phyloP scores from a whole-genome alignment of 2,113 vertebrate genomes.

The Psittacula cyanocephala region DNA sequence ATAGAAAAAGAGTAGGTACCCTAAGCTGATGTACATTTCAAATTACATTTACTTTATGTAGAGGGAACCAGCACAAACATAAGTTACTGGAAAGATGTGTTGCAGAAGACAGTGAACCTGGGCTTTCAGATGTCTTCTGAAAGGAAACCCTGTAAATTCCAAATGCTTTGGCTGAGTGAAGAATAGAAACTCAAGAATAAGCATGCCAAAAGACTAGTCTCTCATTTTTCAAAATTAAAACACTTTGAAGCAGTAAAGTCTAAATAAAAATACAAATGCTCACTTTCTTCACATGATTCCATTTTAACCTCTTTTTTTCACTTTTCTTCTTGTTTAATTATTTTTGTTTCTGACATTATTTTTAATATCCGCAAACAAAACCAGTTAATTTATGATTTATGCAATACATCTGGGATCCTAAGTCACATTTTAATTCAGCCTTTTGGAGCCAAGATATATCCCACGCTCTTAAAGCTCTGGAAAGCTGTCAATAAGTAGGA shows the following conservation, averaged over 20 bases:
- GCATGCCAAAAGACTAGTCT: background rate
- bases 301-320: background rate
- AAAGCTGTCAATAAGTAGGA: background rate
- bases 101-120: background rate
- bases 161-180: background rate
- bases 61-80: background rate
- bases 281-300: background rate
- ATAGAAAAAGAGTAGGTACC: background rate
- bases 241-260: background rate
- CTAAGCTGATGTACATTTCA: background rate
- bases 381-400: background rate
- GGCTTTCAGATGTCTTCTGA: background rate
- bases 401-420: background rate
- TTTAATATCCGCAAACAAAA: background rate
- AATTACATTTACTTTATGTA: background rate
- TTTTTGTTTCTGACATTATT: background rate
- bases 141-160: background rate
- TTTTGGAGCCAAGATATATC: background rate
- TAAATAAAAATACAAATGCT: background rate
- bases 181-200: background rate
- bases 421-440: background rate
- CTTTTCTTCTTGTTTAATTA: background rate
- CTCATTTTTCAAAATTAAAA: background rate
- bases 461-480: background rate
- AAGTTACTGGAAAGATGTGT: background rate